phyloP scores from a whole-genome alignment of 2,888 invertebrate genomes.

The Nasonia oneida region DNA sequence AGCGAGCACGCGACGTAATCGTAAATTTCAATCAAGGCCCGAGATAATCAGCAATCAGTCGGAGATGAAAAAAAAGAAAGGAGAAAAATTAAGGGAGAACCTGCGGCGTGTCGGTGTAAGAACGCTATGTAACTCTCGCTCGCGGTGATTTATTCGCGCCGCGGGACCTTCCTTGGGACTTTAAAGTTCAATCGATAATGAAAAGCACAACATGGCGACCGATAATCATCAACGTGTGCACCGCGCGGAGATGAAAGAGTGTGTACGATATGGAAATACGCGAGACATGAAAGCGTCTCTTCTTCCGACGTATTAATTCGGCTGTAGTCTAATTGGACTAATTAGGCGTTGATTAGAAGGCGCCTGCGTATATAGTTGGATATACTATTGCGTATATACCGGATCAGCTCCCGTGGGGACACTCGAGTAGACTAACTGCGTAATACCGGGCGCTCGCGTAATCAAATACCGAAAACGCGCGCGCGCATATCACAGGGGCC shows the following conservation, averaged over 20 bases:
- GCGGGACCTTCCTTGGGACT: slow-evolving; percentile 68
- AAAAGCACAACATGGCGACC: slow-evolving; percentile 64
- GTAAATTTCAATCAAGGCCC: slow-evolving; percentile 49
- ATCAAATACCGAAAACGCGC: slow-evolving; percentile 43
- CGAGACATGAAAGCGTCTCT: background rate
- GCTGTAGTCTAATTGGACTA: slow-evolving; percentile 56
- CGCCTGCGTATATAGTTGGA: background rate
- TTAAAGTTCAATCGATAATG: slow-evolving; percentile 70
- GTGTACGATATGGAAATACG: background rate
- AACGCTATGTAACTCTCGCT: slow-evolving; percentile 31
- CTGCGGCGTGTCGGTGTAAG: slow-evolving; percentile 19
- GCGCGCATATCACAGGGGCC: background rate
- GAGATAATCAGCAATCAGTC: slow-evolving; percentile 40
- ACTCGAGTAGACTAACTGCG: background rate
- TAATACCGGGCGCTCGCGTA: slow-evolving; percentile 12
- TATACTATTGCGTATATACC: background rate
- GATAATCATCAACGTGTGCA: slow-evolving; percentile 22
- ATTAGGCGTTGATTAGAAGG: slow-evolving; percentile 62
- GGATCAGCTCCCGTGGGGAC: background rate
- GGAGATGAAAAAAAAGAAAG: background rate
- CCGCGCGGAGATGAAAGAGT: background rate
- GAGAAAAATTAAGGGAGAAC: background rate
- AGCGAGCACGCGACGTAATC: slow-evolving; percentile 12
- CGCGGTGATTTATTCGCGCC: slow-evolving; percentile 72
- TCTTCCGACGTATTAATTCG: background rate